Conservation (phyloP, 2,888 invertebrate genomes). For the Pristionchus arcanus region DNA sequence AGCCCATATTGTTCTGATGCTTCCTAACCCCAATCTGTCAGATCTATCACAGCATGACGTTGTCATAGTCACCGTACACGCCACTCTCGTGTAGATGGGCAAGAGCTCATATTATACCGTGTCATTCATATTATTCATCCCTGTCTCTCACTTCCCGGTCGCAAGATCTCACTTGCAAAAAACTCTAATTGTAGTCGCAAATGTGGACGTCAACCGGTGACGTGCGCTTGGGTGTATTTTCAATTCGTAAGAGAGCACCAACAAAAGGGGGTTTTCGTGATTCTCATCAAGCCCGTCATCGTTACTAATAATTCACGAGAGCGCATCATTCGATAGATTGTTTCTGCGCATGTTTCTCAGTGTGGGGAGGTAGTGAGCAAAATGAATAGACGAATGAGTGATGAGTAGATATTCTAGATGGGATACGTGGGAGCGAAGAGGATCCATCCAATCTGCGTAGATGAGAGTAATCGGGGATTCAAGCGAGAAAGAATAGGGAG, state of each 20-base stretch:
- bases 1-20: too few relatives aligned
- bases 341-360: background rate
- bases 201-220: background rate
- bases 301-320: background rate
- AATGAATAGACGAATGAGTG: background rate
- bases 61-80: background rate
- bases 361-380: background rate
- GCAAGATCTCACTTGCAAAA: background rate
- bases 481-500: background rate
- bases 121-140: background rate
- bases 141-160: background rate
- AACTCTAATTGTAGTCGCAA: background rate
- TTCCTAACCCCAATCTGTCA: too few relatives aligned
- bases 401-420: background rate
- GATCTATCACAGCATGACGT: background rate
- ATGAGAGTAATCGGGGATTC: background rate
- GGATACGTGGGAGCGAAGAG: background rate
- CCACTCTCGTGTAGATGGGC: background rate
- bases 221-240: background rate
- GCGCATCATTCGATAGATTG: background rate
- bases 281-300: background rate
- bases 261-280: background rate
- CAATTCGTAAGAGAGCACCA: background rate
- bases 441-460: background rate
- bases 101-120: background rate